phyloP scores from a whole-genome alignment of 2,888 invertebrate genomes.

The Plutella xylostella region DNA sequence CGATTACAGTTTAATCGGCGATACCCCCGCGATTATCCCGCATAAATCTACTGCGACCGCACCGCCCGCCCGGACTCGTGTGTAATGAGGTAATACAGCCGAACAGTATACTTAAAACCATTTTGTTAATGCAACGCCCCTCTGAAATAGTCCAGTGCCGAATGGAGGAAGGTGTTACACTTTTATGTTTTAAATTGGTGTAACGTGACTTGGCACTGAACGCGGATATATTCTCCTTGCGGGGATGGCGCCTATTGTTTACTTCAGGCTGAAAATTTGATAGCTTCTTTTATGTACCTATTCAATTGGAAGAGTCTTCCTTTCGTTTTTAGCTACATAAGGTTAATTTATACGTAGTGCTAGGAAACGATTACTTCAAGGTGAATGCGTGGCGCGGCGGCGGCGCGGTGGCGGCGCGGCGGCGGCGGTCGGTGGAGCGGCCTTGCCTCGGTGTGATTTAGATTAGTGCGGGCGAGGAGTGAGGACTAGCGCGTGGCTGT shows the following conservation, averaged over 20 bases:
- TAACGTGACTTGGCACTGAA: constrained; percentile 23
- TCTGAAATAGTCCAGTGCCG: too few relatives aligned
- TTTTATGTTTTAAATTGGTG: constrained; percentile 24
- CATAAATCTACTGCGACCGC: too few relatives aligned
- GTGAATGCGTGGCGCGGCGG: too few relatives aligned
- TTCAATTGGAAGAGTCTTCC: constrained; percentile 9
- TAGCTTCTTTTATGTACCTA: constrained; percentile 17
- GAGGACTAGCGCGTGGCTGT: neutral
- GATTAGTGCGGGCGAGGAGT: constrained; percentile 17
- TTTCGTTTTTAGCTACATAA: constrained; percentile 18
- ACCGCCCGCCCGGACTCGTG: too few relatives aligned
- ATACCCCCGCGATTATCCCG: too few relatives aligned
- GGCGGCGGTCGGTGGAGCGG: neutral
- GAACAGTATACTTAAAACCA: too few relatives aligned
- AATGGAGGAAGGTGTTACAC: neutral
- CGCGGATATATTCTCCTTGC: neutral
- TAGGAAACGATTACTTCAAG: constrained; percentile 2
- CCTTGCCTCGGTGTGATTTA: constrained; percentile 15
- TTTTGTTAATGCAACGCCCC: too few relatives aligned
- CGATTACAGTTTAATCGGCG: too few relatives aligned
- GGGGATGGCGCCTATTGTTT: neutral
- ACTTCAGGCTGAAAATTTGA: constrained; percentile 8
- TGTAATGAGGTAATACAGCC: too few relatives aligned
- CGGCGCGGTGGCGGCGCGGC: too few relatives aligned
- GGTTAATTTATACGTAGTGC: constrained; percentile 23